Conservation (phyloP, 2,797 vertebrate genomes). For the Syndactyla subalaris region DNA sequence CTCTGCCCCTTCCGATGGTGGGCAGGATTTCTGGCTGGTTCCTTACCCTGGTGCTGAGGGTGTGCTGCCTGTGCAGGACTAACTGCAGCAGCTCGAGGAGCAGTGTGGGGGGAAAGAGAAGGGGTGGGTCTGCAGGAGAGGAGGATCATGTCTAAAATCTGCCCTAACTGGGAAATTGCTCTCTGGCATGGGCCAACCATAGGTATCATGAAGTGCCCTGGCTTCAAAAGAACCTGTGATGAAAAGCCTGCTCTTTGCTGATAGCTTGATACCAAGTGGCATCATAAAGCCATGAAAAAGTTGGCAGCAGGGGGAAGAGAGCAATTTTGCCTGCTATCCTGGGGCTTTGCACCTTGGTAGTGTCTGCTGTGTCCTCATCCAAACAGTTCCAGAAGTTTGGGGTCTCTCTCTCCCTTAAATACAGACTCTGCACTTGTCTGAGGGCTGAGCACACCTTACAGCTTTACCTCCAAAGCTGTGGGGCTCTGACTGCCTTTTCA, state of each 20-base stretch:
- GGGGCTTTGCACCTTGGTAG: neutral
- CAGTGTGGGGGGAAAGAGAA: neutral
- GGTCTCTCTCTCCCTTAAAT: neutral
- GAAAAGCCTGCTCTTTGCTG: neutral
- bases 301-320: neutral
- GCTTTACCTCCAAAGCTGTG: neutral
- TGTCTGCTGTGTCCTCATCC: neutral
- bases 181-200: rapidly evolving
- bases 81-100: neutral
- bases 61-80: neutral
- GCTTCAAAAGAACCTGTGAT: neutral
- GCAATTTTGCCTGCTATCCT: neutral
- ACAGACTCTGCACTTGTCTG: neutral
- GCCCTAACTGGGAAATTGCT: neutral
- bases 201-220: neutral
- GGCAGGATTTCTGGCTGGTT: neutral
- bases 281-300: neutral
- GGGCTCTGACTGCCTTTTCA: neutral
- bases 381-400: neutral
- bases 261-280: neutral
- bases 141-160: neutral
- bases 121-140: neutral
- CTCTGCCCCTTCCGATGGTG: rapidly evolving
- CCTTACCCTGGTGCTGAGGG: neutral
- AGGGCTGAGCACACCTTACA: neutral